A percentile compares a stretch with the other conserved stretches of the same genome.
Conservation (phyloP, 2,888 invertebrate species). For the Parthenolecanium corni region DNA sequence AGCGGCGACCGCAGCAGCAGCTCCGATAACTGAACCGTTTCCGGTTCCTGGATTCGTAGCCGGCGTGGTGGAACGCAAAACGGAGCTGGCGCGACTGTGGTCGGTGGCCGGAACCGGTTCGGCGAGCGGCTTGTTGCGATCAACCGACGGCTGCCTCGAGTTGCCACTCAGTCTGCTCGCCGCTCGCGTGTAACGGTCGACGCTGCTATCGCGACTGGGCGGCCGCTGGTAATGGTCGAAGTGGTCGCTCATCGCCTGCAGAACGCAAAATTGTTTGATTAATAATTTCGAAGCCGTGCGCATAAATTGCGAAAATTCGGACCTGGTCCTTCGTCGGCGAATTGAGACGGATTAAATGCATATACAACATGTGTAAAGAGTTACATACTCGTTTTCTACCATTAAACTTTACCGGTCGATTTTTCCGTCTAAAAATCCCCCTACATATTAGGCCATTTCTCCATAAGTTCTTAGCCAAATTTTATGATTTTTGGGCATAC, state of each 20-base stretch:
- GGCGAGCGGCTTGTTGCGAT: conserved; percentile 46
- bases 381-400: too few relatives aligned
- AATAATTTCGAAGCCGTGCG: too few relatives aligned
- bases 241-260: conserved; percentile 68
- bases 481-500: too few relatives aligned
- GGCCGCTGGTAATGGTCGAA: conserved; percentile 90
- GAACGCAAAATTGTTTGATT: too few relatives aligned
- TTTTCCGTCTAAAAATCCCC: too few relatives aligned
- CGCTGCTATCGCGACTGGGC: conserved; percentile 75
- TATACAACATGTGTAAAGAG: too few relatives aligned
- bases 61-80: conserved; percentile 45
- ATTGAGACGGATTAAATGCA: too few relatives aligned
- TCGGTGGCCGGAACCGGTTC: conserved; percentile 6
- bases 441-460: too few relatives aligned
- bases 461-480: too few relatives aligned
- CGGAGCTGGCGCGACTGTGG: conserved; percentile 35
- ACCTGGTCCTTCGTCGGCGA: too few relatives aligned
- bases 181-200: conserved; percentile 66
- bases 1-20: not conserved
- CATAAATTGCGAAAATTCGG: too few relatives aligned
- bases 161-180: conserved; percentile 49
- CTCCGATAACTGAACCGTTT: conserved; percentile 46
- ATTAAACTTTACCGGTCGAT: too few relatives aligned
- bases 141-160: conserved; percentile 68
- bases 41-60: conserved; percentile 45